phyloP scores from a whole-genome alignment of 2,797 vertebrate genomes.

The Dallia pectoralis region DNA sequence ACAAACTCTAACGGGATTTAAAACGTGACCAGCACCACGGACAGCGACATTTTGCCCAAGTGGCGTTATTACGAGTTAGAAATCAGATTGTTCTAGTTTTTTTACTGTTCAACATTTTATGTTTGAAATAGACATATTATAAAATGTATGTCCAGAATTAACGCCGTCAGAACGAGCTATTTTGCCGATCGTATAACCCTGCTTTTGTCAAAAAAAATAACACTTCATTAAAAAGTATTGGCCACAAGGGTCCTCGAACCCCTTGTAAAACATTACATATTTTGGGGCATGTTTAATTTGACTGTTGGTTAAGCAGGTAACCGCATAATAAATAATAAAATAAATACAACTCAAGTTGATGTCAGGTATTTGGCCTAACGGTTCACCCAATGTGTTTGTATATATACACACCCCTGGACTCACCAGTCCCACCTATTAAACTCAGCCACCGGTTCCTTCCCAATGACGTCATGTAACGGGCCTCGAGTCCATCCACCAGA shows the following conservation, averaged over 20 bases:
- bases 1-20: not conserved
- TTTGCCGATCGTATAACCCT: not conserved
- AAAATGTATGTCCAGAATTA: not conserved
- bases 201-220: not conserved
- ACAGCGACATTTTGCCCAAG: slow-evolving; percentile 40
- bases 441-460: slow-evolving; percentile 41
- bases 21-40: slow-evolving; percentile 55
- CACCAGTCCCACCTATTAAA: slow-evolving; percentile 36
- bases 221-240: not conserved
- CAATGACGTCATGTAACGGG: slow-evolving; percentile 57
- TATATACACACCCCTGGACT: slow-evolving; percentile 27
- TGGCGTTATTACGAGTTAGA: not conserved
- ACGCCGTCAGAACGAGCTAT: not conserved
- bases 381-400: not conserved
- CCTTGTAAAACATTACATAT: not conserved
- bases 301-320: not conserved
- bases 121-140: not conserved
- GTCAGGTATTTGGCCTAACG: slow-evolving; percentile 17
- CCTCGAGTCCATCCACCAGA: slow-evolving; percentile 56
- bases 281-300: not conserved
- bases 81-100: not conserved
- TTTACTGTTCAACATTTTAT: not conserved
- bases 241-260: not conserved
- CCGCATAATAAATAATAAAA: not conserved
- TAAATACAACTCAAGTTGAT: slow-evolving; percentile 21